Evolutionary conservation across 2,888 invertebrate genomes (phyloP).

Genomic region (Latrodectus elegans): DNA sequence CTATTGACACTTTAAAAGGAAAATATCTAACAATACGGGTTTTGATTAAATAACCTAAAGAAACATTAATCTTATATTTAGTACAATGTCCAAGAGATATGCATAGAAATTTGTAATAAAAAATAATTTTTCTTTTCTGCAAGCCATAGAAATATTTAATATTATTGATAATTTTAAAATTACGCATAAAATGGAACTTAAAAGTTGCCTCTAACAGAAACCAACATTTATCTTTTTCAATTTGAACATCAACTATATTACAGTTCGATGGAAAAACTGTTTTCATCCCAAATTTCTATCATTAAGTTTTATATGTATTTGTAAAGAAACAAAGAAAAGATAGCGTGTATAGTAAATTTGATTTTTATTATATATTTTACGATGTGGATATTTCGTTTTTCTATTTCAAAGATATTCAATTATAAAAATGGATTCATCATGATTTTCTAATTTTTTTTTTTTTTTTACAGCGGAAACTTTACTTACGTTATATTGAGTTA

Average conservation of each 20-base stretch:
- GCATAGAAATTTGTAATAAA: too few species aligned
- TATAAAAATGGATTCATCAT: constrained; percentile 67
- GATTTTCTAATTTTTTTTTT: constrained; percentile 59
- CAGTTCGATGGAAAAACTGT: constrained; percentile 64
- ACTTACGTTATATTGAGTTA: constrained; percentile 25
- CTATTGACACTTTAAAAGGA: too few species aligned
- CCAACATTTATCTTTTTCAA: constrained; percentile 55
- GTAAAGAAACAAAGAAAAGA: constrained; percentile 32
- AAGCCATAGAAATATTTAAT: too few species aligned
- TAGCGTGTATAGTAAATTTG: constrained; percentile 67
- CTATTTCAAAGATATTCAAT: constrained; percentile 64
- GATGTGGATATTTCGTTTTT: constrained; percentile 34
- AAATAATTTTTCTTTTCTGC: too few species aligned
- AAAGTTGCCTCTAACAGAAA: constrained; percentile 36
- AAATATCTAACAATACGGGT: too few species aligned
- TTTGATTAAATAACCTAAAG: too few species aligned
- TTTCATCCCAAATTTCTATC: constrained; percentile 51
- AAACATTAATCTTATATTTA: too few species aligned
- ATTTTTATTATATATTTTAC: constrained; percentile 69
- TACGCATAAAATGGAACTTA: constrained; percentile 10
- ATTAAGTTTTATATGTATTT: constrained; percentile 18
- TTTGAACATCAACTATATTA: constrained; percentile 65
- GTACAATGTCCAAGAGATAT: too few species aligned
- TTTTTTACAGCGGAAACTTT: constrained; percentile 7
- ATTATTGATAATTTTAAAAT: too few species aligned